phyloP scores from a whole-genome alignment of 2,113 vertebrate species.

The Oryzias javanicus region DNA sequence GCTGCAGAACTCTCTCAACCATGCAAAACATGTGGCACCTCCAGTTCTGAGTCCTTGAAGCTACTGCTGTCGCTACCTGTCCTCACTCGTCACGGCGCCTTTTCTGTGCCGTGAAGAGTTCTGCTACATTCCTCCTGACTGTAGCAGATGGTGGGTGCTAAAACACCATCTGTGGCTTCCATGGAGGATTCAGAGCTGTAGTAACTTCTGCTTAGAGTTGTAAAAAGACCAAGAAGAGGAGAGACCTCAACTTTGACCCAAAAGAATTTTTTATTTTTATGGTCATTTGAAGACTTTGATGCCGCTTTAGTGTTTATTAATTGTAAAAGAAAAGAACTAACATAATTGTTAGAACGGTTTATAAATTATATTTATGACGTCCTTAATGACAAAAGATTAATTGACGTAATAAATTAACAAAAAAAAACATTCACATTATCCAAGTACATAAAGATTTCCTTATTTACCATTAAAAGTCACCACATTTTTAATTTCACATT shows the following conservation, averaged over 20 bases:
- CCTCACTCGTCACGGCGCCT: background rate
- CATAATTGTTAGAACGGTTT: too few relatives aligned
- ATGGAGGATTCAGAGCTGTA: background rate
- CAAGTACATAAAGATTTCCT: too few relatives aligned
- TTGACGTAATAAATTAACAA: too few relatives aligned
- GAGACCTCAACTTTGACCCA: background rate
- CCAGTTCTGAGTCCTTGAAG: background rate
- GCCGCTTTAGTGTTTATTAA: too few relatives aligned
- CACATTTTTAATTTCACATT: too few relatives aligned
- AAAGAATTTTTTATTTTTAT: too few relatives aligned
- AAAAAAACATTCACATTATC: too few relatives aligned
- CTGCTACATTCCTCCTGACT: background rate
- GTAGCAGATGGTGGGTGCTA: constrained; percentile 1
- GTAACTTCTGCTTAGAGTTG: background rate
- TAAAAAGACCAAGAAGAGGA: background rate
- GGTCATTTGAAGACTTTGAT: too few relatives aligned
- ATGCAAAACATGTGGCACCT: background rate
- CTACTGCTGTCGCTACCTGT: background rate
- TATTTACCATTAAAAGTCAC: too few relatives aligned
- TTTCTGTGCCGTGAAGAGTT: background rate
- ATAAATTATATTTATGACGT: too few relatives aligned
- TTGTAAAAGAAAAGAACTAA: too few relatives aligned
- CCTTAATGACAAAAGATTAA: too few relatives aligned
- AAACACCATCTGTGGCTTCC: background rate
- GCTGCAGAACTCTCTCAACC: background rate